phyloP scores from a whole-genome alignment of 2,797 vertebrate genomes.

The Oreochromis grahami region DNA sequence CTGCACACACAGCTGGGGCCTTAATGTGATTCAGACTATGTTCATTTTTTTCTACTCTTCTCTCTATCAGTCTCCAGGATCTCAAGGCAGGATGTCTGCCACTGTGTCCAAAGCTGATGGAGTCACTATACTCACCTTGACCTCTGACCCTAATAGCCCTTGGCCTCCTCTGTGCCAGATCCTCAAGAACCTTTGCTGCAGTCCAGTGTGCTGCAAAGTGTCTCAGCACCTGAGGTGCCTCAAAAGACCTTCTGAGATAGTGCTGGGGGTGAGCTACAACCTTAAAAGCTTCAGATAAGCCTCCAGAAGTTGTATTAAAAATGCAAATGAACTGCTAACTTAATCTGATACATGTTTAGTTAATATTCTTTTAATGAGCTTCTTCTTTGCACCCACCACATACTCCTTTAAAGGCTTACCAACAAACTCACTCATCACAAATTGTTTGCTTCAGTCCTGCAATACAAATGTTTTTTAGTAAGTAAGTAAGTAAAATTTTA shows the following conservation, averaged over 20 bases:
- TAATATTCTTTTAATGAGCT: background rate
- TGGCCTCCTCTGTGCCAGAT: slow-evolving; percentile 68
- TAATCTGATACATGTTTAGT: too few species aligned
- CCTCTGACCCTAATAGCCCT: slow-evolving; percentile 45
- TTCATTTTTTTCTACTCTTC: background rate
- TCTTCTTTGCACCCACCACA: too few species aligned
- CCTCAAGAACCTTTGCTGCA: slow-evolving; percentile 65
- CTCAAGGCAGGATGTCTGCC: slow-evolving; percentile 56
- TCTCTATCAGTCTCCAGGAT: background rate
- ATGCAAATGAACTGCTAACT: too few species aligned
- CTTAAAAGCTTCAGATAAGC: background rate
- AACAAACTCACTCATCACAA: too few species aligned
- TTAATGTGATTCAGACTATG: background rate
- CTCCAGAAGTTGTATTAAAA: background rate
- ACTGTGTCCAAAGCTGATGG: slow-evolving; percentile 39
- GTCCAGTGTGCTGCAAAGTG: slow-evolving; percentile 47
- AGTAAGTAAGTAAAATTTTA: too few species aligned
- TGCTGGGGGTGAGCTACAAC: slow-evolving; percentile 56
- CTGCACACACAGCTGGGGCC: background rate
- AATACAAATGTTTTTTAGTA: too few species aligned
- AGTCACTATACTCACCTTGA: slow-evolving; percentile 59
- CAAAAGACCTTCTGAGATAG: background rate
- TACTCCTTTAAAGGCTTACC: too few species aligned
- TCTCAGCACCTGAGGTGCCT: slow-evolving; percentile 33
- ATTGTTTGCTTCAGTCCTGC: too few species aligned